phyloP scores from a whole-genome alignment of 2,888 invertebrate species.

The Apeira syringaria region DNA sequence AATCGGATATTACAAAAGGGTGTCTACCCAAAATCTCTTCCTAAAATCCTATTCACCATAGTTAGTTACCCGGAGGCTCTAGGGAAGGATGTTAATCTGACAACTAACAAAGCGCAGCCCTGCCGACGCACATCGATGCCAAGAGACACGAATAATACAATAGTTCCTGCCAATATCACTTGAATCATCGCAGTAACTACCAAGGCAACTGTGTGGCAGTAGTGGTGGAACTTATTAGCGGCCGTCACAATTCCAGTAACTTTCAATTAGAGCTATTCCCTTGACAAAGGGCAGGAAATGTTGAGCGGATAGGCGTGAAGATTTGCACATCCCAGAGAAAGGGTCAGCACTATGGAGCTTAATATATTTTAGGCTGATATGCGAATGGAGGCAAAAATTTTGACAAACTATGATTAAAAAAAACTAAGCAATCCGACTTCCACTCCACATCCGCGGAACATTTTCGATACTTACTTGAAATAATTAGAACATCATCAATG shows the following conservation, averaged over 20 bases:
- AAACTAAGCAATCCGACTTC: too few species aligned
- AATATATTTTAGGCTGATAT: not conserved
- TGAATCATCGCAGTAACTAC: not conserved
- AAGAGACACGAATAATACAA: not conserved
- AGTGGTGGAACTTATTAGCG: constrained; percentile 41
- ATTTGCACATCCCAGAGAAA: constrained; percentile 2
- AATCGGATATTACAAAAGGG: not conserved
- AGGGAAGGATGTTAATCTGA: constrained; percentile 57
- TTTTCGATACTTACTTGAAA: too few species aligned
- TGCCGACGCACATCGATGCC: not conserved
- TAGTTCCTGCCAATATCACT: not conserved
- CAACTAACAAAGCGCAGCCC: constrained; percentile 51
- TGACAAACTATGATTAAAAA: too few species aligned
- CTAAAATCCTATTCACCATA: constrained; percentile 20
- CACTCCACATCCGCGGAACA: too few species aligned
- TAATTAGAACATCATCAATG: too few species aligned
- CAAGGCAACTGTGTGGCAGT: not conserved
- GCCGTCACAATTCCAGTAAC: constrained; percentile 52
- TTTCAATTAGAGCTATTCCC: constrained; percentile 53
- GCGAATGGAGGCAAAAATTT: too few species aligned
- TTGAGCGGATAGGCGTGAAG: constrained; percentile 19
- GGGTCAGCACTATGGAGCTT: not conserved
- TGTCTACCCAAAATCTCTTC: constrained; percentile 13
- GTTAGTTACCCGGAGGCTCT: constrained; percentile 25
- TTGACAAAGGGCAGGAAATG: constrained; percentile 29